phyloP scores from a whole-genome alignment of 2,888 invertebrate species.

The Chydorus sphaericus region DNA sequence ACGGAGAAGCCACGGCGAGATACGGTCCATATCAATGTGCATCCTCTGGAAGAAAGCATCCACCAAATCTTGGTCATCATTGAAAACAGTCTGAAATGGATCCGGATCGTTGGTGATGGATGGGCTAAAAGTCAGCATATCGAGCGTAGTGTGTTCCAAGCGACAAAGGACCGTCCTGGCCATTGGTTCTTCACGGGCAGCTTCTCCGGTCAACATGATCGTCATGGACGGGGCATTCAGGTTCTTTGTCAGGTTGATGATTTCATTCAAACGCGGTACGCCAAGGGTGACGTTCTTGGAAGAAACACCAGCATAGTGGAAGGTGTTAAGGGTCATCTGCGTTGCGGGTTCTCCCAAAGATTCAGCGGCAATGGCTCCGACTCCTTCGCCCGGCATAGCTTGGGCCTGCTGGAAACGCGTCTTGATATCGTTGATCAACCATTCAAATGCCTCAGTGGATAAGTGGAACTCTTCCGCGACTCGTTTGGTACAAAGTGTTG shows the following conservation, averaged over 20 bases:
- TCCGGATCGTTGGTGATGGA: conserved; percentile 97
- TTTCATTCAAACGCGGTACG: conserved; percentile 86
- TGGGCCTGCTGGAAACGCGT: conserved; percentile 96
- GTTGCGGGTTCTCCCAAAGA: conserved; percentile 98
- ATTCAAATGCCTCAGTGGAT: conserved; percentile 93
- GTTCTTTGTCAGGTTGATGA: conserved; percentile 95
- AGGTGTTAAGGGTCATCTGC: conserved; percentile 99
- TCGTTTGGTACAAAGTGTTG: conserved; percentile 87
- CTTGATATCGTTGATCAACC: conserved; percentile 99
- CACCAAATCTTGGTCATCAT: conserved; percentile 98
- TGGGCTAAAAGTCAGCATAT: conserved; percentile 94
- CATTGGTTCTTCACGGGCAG: conserved; percentile 96
- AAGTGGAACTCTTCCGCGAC: conserved; percentile 92
- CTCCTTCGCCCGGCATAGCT: conserved; percentile 91
- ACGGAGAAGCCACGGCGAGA: conserved; percentile 94
- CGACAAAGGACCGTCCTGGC: conserved; percentile 97
- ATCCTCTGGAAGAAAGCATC: conserved; percentile 99
- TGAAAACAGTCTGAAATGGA: conserved; percentile 93
- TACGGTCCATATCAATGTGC: conserved; percentile 92
- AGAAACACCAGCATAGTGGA: conserved; percentile 99
- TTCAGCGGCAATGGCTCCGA: conserved; percentile 97
- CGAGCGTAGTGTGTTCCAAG: conserved; percentile 90
- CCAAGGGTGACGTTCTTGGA: conserved; percentile 99
- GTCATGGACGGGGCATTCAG: conserved; percentile 98
- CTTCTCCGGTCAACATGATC: conserved; percentile 92